Evolutionary conservation across 2,113 vertebrate species (phyloP).

Genomic region (Hippocampus guttulatus): DNA sequence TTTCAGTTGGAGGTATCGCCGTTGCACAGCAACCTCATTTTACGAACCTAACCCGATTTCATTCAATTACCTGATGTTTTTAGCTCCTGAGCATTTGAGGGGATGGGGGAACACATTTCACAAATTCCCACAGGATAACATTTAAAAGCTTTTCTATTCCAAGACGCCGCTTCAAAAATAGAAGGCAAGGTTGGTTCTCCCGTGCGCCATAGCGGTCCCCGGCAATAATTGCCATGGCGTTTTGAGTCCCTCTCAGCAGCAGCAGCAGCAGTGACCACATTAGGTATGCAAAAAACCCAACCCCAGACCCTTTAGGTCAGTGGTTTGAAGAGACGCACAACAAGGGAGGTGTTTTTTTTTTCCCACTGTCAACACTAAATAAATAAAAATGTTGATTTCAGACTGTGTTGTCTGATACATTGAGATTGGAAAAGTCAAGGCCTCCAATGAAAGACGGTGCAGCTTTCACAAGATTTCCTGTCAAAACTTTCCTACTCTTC

Average conservation of each 20-base stretch:
- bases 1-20: not conserved
- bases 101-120: conserved; percentile 15
- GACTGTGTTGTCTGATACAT: conserved; percentile 22
- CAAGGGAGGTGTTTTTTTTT: conserved; percentile 3
- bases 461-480: not conserved
- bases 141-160: conserved; percentile 62
- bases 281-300: conserved; percentile 15
- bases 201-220: conserved; percentile 23
- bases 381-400: conserved; percentile 28
- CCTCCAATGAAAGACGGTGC: conserved; percentile 14
- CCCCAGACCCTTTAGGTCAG: conserved; percentile 8
- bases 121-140: conserved; percentile 41
- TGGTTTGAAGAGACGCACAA: conserved; percentile 19
- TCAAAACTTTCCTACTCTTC: not conserved
- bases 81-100: not conserved
- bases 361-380: conserved; percentile 15
- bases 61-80: not conserved
- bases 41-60: not conserved
- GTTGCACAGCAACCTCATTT: not conserved
- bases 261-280: conserved; percentile 17
- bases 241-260: conserved; percentile 25
- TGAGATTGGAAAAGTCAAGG: conserved; percentile 42
- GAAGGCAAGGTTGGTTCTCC: conserved; percentile 54
- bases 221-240: conserved; percentile 38
- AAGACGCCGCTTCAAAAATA: conserved; percentile 56